phyloP scores from a whole-genome alignment of 2,888 invertebrate species.

The Neocrepidodera transversa region DNA sequence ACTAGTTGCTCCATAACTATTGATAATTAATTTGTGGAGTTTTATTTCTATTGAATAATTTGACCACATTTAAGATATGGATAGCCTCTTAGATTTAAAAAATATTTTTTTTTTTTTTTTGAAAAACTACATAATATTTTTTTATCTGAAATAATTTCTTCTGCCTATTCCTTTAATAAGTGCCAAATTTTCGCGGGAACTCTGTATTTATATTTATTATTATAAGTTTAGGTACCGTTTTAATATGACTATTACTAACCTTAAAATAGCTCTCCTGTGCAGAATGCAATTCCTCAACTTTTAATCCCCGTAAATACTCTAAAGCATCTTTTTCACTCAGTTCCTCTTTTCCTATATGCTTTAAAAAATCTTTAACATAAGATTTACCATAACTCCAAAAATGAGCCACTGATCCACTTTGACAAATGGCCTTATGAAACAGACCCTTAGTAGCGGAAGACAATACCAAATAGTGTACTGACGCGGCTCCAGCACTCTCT shows the following conservation, averaged over 20 bases:
- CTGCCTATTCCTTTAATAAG: too few relatives aligned
- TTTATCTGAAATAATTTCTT: neutral
- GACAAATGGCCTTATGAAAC: conserved; percentile 49
- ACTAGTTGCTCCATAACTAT: too few relatives aligned
- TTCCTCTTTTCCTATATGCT: conserved; percentile 39
- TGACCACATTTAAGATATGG: too few relatives aligned
- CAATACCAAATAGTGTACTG: conserved; percentile 32
- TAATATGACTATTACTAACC: neutral
- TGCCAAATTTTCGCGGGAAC: neutral
- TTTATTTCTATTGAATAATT: too few relatives aligned
- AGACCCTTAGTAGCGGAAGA: conserved; percentile 37
- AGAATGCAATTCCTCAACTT: neutral
- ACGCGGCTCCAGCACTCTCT: conserved; percentile 35
- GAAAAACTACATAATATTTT: neutral
- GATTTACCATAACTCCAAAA: conserved; percentile 39
- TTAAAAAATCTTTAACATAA: conserved; percentile 28
- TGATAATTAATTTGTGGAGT: too few relatives aligned
- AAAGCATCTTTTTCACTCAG: conserved; percentile 40
- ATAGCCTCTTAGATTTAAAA: too few relatives aligned
- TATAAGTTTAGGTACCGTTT: too few relatives aligned
- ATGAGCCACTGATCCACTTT: conserved; percentile 48
- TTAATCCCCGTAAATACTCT: neutral
- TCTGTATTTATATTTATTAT: too few relatives aligned
- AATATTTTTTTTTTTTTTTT: too few relatives aligned
- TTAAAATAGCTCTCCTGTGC: neutral